A percentile compares a stretch with the other conserved stretches of the same genome.
These are phyloP conservation scores for Polyergus mexicanus DNA, from an alignment of 1,140 invertebrate genomes.

Conservation along the genomic window DNA sequence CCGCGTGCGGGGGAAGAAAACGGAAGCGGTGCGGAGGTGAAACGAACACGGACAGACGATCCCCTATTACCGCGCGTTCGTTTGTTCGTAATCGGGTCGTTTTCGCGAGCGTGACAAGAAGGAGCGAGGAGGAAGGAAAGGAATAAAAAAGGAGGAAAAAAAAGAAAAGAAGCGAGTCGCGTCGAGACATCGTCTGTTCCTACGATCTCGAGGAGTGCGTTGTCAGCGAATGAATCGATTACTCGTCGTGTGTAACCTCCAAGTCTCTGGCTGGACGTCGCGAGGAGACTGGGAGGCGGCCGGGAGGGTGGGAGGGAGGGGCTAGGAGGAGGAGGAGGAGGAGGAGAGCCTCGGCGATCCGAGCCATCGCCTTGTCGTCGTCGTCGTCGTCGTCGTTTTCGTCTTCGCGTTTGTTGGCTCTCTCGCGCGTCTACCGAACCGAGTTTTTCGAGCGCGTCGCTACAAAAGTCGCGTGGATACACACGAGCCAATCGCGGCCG, in stretches of 20 bases:
- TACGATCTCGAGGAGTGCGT: conserved; percentile 21
- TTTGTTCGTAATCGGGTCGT: conserved; percentile 65
- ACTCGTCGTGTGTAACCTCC: conserved; percentile 61
- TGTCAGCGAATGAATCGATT: conserved; percentile 55
- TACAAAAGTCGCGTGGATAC: background rate
- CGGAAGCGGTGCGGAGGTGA: conserved; percentile 48
- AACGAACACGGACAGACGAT: conserved; percentile 58
- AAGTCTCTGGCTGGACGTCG: conserved; percentile 55
- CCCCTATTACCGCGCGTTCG: conserved; percentile 60
- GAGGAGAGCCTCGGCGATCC: conserved; percentile 37
- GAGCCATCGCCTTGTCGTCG: conserved; percentile 51
- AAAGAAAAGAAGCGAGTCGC: conserved; percentile 36
- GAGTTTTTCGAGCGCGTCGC: conserved; percentile 34
- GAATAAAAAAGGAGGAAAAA: background rate
- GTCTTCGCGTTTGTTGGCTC: background rate
- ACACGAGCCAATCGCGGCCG: conserved; percentile 9
- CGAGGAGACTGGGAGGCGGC: conserved; percentile 44
- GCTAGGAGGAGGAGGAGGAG: background rate
- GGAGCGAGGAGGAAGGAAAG: background rate
- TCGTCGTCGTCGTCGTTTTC: conserved; percentile 44
- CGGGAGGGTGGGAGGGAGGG: background rate
- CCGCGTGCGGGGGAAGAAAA: conserved; percentile 47
- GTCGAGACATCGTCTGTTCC: conserved; percentile 8
- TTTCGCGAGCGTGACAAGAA: conserved; percentile 46
- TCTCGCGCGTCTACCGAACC: conserved; percentile 41